These are phyloP conservation scores for Premnoplex brunnescens DNA, from an alignment of 2,797 vertebrate species.

Conservation along the genomic window DNA sequence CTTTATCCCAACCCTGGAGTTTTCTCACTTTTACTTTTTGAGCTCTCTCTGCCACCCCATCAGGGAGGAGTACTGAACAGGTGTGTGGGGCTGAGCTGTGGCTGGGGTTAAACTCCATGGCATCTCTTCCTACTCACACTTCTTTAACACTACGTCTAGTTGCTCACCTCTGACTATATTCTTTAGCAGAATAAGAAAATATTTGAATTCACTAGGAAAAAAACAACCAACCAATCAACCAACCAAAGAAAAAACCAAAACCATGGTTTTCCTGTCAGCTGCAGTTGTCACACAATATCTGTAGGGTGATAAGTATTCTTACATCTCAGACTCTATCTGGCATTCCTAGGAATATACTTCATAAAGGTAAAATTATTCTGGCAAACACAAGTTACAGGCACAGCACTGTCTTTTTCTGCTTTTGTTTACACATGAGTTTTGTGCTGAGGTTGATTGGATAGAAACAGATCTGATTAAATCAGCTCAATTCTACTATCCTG, in stretches of 20 bases:
- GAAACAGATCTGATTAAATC: not conserved
- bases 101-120: not conserved
- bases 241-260: not conserved
- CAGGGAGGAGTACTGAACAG: not conserved
- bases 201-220: not conserved
- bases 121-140: not conserved
- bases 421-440: not conserved
- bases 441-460: not conserved
- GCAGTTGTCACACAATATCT: not conserved
- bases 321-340: not conserved
- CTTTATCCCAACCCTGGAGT: not conserved
- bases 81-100: not conserved
- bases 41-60: not conserved
- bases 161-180: not conserved
- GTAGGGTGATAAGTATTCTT: not conserved
- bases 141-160: not conserved
- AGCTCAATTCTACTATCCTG: not conserved
- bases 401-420: not conserved
- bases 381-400: not conserved
- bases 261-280: not conserved
- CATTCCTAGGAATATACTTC: not conserved
- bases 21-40: not conserved
- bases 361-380: not conserved
- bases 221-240: too few species aligned
- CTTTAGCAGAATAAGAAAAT: not conserved